Base-by-base conservation (phyloP, 2,113 vertebrate species). In the Melierax canorus region DNA sequence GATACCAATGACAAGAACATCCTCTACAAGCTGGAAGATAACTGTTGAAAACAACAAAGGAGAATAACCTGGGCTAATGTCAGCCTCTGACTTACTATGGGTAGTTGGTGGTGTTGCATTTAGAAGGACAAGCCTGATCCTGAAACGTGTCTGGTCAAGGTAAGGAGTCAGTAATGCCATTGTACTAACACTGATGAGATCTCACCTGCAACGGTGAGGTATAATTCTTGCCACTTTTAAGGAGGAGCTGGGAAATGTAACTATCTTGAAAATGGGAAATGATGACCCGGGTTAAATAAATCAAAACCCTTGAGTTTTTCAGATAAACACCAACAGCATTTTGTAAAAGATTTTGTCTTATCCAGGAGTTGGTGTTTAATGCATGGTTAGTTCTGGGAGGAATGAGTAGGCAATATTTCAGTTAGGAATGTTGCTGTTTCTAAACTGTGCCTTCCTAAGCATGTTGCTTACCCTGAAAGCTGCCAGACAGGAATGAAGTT, bases 121-220 rank as follows among this genome's bases (percentile, higher is more conserved):
- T 55, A 72, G 50, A 77, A 76, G 41, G 59, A 9, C 16, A 55
- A 77, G 32, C 41, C 41, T 45, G 17, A 50, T 67, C 66, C 32
- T 68, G 39, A 48, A 60, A 68, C 20, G 32, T 29, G 15, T 50
- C 32, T 64, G 21, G 4, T 59, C 38, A 43, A 50, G 10, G 39
- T n/a, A 45, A 69, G 60, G 41, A 67, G 34, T 38, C 19, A 8
- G 48, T 34, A 53, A 48, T 38, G 62, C 38, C 15, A 4, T 36
- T 38, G n/a, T 71, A 48, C 26, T 15, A 71, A 58, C n/a, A 8
- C 15, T 41, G 58, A n/a, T 58, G 75, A 51, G 63, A 24, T 90
- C 39, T 76, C 39, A 3, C n/a, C n/a, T 59, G 53, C 53, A 34
- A 8, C 1, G 1, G 1, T 5, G 23, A 4, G 8, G 5, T 36